Evolutionary conservation across 2,113 vertebrate species (phyloP), one percentile per base, ranked within the genome.

Genomic region (Neolamprologus tretocephalus): DNA sequence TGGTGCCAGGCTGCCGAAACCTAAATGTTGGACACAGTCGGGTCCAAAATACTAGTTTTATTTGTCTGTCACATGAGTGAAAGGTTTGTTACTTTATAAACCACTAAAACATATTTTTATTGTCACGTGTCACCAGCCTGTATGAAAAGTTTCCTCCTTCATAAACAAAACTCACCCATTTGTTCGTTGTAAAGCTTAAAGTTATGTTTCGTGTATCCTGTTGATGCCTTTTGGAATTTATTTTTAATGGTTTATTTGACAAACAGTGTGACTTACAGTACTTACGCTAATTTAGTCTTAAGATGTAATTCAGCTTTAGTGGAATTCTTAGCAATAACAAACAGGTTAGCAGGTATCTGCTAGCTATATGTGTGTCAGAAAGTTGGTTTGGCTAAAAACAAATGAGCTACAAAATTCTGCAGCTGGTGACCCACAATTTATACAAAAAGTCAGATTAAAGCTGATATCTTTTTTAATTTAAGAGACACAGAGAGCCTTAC

Each of bases 401-500:
- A 19, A 31, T 49, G 16, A 49, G 23, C 42, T 78, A 28, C 45
- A 31, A 78, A 78, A 78, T 49, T 28, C 71, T 49, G 23, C 68
- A 47, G 40, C 23, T 73, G 40, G 37, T 16, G 66, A 73, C 1
- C 13, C 37, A 73, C 8, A 45, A 45, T 71, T 42, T 23, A 16
- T 6, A 71, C 13, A 42, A 40, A 23, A 42, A 71, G 7, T 14
- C n/a, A 42, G 66, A 71, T 42, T 71, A 71, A 71, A 42, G 66
- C 40, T 7, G 35, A 19, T 28, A 47, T 75, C 23, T 47, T 75
- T 19, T 47, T 7, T 19, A 31, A 45, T 73, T 78, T 49, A 19
- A 49, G 71, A 49, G 26, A 51, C 17, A 16, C 16, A 63, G 12
- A 26, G 4, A 33, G 37, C 23, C 98, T 98, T 95, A 99, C 99